Conservation (phyloP, 2,888 invertebrate genomes). For the Desoria tigrina region DNA sequence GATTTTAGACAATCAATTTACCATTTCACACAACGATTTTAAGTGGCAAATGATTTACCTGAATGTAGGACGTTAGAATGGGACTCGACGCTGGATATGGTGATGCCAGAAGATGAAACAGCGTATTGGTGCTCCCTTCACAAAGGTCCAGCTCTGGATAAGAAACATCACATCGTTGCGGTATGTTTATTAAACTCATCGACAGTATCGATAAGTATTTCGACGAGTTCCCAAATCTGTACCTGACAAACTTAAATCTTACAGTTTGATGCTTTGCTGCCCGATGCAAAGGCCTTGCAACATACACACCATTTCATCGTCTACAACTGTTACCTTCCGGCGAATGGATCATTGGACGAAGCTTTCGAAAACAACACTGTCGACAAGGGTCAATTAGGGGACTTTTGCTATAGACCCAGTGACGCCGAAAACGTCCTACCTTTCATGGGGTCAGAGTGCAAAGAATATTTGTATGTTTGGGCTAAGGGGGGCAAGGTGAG, state of each 20-base stretch:
- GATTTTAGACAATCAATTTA: neutral
- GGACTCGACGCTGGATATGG: conserved; percentile 13
- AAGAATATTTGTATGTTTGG: conserved; percentile 12
- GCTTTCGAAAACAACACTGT: conserved; percentile 15
- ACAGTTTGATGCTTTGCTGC: conserved; percentile 22
- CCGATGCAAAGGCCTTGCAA: neutral
- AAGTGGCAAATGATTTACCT: too few species aligned
- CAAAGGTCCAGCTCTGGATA: conserved; percentile 3
- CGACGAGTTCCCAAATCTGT: neutral
- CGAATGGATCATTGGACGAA: neutral
- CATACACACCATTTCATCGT: conserved; percentile 26
- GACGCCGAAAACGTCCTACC: neutral
- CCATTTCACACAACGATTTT: too few species aligned
- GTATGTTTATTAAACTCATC: conserved; percentile 7
- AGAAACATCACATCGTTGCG: conserved; percentile 22
- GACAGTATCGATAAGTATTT: neutral
- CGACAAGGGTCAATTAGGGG: neutral
- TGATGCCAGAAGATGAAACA: conserved; percentile 21
- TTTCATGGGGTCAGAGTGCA: neutral
- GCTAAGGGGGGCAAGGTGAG: conserved; percentile 18
- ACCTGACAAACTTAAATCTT: neutral
- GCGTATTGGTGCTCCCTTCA: conserved; percentile 29
- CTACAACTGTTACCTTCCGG: conserved; percentile 15
- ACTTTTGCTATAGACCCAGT: neutral
- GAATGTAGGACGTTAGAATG: conserved; percentile 5